Conservation (phyloP, 2,888 invertebrate species). For the Thera obeliscata region DNA sequence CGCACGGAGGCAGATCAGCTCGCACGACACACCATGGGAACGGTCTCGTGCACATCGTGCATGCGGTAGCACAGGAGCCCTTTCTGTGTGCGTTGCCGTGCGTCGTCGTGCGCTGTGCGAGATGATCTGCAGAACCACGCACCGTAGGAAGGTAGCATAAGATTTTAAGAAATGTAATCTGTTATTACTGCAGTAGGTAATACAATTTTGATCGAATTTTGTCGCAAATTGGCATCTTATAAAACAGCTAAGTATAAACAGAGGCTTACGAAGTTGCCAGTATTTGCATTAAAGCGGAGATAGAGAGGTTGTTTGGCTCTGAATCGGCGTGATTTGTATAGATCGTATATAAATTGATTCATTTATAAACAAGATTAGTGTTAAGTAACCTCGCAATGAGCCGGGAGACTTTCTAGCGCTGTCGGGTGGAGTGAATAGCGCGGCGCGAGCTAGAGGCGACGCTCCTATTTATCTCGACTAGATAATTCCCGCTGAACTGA, state of each 20-base stretch:
- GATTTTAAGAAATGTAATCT: constrained; percentile 60
- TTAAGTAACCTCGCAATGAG: constrained; percentile 56
- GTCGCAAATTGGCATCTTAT: constrained; percentile 61
- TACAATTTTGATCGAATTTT: constrained; percentile 60
- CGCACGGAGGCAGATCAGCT: too few species aligned
- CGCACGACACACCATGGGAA: too few species aligned
- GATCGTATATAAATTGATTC: constrained; percentile 64
- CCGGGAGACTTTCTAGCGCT: constrained; percentile 61
- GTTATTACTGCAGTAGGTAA: constrained; percentile 44
- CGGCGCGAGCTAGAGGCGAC: constrained; percentile 61
- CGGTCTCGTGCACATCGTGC: too few species aligned
- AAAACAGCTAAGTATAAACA: constrained; percentile 56
- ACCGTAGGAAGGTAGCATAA: constrained; percentile 53
- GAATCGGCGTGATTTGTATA: constrained; percentile 54
- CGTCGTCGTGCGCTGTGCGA: too few species aligned
- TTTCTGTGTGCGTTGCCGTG: too few species aligned
- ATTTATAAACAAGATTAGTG: constrained; percentile 61
- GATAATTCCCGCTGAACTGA: constrained; percentile 76
- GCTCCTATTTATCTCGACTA: constrained; percentile 75
- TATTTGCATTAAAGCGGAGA: constrained; percentile 43
- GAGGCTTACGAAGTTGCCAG: constrained; percentile 40
- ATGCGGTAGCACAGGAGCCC: too few species aligned
- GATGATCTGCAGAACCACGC: too few species aligned
- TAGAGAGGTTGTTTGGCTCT: constrained; percentile 39
- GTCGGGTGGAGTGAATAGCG: constrained; percentile 57